Evolutionary conservation across 2,888 invertebrate species (phyloP), one percentile per base, ranked within the genome.

Genomic region (Adela reaumurella): DNA sequence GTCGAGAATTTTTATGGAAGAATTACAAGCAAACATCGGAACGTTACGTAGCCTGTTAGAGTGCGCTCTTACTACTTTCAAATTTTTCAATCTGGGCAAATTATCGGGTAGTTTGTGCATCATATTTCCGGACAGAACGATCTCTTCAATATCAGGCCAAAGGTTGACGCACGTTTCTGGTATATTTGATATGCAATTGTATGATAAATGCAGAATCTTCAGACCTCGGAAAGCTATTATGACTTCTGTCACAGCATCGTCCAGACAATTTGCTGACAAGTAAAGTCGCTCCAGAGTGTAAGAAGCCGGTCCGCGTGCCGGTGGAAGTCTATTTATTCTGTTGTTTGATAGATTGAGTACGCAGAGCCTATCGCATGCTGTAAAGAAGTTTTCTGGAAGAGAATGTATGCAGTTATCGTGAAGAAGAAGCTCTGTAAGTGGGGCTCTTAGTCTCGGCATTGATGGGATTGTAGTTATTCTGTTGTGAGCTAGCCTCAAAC

Each of bases 101-200:
- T 87, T 87, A 56, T 89, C 88, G 0, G 93, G 92, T 49, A 93
- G 74, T 59, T 83, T 84, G 29, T 87, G 81, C 48, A 94, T 74
- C 60, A 87, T 84, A 62, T 94, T 94, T 28, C 93, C 93, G 1
- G 92, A 92, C 45, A 93, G 61, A 1, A 92, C 86, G 28, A 94
- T 66, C 61, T 92, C 92, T 70, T 93, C 92, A 54, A 93, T 78
- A 56, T 90, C 87, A 1, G 83, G 80, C 92, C 92, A 92, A 58
- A 84, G 86, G 46, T 82, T 81, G 19, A 89, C 81, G 60, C 90
- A 90, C 54, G 85, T 85, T 58, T 90, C 89, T 1, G 91, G 88
- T 53, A 92, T 69, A 19, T 78, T 77, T 1, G 88, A 88, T 35
- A 92, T 73, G 54, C 88, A 87, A 60, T 92, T 93, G 59, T 92